Base-by-base conservation (phyloP, 1,140 invertebrate genomes). In the Lordiphosa clarofinis region DNA sequence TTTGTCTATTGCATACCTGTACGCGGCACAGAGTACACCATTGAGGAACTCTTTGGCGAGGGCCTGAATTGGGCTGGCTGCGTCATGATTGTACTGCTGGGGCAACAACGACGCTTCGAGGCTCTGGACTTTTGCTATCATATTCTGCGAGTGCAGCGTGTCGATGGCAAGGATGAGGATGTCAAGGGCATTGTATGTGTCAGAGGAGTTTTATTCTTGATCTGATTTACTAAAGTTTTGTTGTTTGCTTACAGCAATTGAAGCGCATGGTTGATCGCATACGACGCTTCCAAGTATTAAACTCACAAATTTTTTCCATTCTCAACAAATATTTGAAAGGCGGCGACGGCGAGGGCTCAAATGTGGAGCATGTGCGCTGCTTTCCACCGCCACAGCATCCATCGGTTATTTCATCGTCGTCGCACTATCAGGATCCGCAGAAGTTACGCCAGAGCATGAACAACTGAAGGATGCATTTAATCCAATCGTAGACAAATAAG, bases 61-160 rank as follows among this genome's bases (percentile, higher is more conserved):
- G 98, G 98, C 9, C 91, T 99, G 0, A 97, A 99, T 90, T 99
- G 98, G 98, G 98, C 98, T 24, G 98, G 98, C 0, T 99, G 98
- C 90, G 94, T 97, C n/a, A 97, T 99, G 92, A 97, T 99, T 56
- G 94, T 97, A n/a, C 91, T 99, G 12, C 90, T 99, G 38, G 96
- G 96, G 0, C 98, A 99, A 88, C 97, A 99, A 90, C 90, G 97
- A 59, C 91, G 98, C 50, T 99, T 99, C 90, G 98, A 99, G 89
- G 97, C 98, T 8, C 92, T 99, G 21, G 99, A 99, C 90, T 99
- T 99, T 90, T 98, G 97, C 90, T 99, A 99, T 90, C 98, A 99
- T 88, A 97, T 99, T 81, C 92, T 99, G 19, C 90, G 97, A 70
- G 97, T 99, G 1, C 98, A 99, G 90, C 91, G 97, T 56, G 97